Base-by-base conservation (phyloP, 2,888 invertebrate genomes). In the Clivina fossor region DNA sequence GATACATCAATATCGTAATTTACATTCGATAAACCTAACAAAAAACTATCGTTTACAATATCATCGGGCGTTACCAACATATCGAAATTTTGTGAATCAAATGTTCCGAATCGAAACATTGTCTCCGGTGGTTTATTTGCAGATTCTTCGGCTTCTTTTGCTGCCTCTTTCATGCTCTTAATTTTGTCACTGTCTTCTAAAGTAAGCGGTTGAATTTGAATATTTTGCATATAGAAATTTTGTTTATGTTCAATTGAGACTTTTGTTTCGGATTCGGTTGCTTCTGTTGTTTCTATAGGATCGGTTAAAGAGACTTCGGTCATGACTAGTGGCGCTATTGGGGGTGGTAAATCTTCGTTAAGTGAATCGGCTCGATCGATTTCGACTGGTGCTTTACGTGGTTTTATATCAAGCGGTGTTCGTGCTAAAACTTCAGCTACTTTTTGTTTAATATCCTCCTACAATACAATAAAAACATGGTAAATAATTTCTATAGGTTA, bases 1-100 rank as follows among this genome's bases (percentile, higher is more conserved):
- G 87, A 87, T 56, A 87, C 74, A 69, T 88, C 87, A 53, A 88
- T 86, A 62, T 88, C 88, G 61, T 88, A 88, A 68, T 87, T 87
- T 9, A 88, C 81, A 64, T 84, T 84, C 18, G 83, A 81, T 19
- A 88, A 69, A 0, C 84, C 84, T 9, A 83, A 78, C 13, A 56
- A 55, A 0, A 78, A 76, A 26, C 82, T 72, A 56, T 80, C 78
- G 4, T 80, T 78, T 0, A 71, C 63, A 0, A 70, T 75, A 24
- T 84, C 84, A 47, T 86, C 85, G 0, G 83, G 82, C 0, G 83
- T 82, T 63, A 79, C 74, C 51, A 79, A 62, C 53, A 80, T 80
- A 57, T 83, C 83, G 9, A 82, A 71, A 0, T 82, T 82, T 38
- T 78, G 71, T 0, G 80, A 78, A 63, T 83, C 82, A 60, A 82